Base-by-base conservation (phyloP, 2,797 vertebrate species). In the Cyprinella venusta region DNA sequence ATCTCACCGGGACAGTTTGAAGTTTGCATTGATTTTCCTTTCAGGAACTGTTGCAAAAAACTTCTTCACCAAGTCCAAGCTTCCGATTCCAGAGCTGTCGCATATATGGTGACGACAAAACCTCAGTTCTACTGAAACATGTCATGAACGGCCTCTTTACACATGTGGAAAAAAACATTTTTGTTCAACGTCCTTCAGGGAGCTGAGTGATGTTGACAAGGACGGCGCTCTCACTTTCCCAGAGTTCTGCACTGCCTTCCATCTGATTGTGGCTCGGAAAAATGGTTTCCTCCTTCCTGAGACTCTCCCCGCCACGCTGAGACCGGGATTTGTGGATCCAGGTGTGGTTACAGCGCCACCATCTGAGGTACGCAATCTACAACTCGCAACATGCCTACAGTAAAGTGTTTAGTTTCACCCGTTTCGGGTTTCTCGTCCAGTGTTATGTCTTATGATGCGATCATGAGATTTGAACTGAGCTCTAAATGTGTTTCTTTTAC, bases 1-100 rank as follows among this genome's bases (percentile, higher is more conserved):
- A 18, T 6, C 59, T 19, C 2, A 30, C 18, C 5, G 33, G 10
- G 76, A 21, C 76, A 38, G 24, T 84, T 48, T 50, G 1, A 13
- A 68, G 30, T 21, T 54, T 6, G 59, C 8, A 24, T 8, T 80
- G 63, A 30, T 70, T 88, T 65, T 89, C 88, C 80, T 94, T 76
- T 81, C 86, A 99, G 98, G 98, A 90, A 93, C 96, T 0, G 94
- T 96, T 79, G 98, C 98, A 84, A 99, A 97, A 93, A 96, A 97
- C 91, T 98, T 99, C 93, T 99, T 99, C 94, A 99, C 98, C 59
- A 99, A 97, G 92, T 99, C 98, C 65, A 99, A 97, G 89, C 96
- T 99, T 65, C 96, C 98, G 0, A 99, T 99, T 83, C 96, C 92
- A 64, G 98, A 99, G 82, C 97, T 99, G 52, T 99, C 98, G 82